Evolutionary conservation across 2,797 vertebrate genomes (phyloP), one percentile per base, ranked within the genome.

Genomic region (Naso thynnoides): DNA sequence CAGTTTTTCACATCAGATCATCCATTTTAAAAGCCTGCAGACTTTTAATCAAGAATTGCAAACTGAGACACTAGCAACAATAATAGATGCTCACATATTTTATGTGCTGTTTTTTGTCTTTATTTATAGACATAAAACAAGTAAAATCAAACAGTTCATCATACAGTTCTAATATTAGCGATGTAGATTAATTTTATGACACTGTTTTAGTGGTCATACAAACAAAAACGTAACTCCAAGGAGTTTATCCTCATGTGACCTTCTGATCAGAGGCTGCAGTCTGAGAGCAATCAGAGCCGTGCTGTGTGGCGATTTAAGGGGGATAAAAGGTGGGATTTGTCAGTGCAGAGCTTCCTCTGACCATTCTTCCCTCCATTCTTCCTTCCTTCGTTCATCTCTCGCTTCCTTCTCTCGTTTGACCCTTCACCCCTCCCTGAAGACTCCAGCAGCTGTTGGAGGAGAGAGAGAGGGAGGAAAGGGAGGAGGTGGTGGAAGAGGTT

Each of bases 391-490:
- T 94, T 94, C 95, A 81, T 95, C 95, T 94, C 90, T 90, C 73
- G 63, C 76, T 87, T 81, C 83, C 85, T 86, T 92, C 91, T 94
- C 92, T 95, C 94, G 91, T 91, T 95, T 95, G 91, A 94, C 93
- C 94, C 92, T 93, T 94, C 90, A 94, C 94, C 93, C 94, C 92
- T 93, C 92, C 94, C 93, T 91, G 95, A 97, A 99, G 98, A 96
- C 97, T 99, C 93, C 96, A 97, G 92, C 92, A 83, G 94, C 96
- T 97, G 95, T 96, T 97, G 95, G 96, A 96, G 93, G 96, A 98
- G 95, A 96, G 94, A 94, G 96, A 94, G 94, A 96, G 93, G 94
- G 96, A 96, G 95, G 91, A 92, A 81, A 86, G 87, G 89, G 91
- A 91, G 88, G 88, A 88, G 78, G 86, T 67, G 82, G 91, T 84